These are phyloP conservation scores for Gymnoscelis rufifasciata DNA, from an alignment of 2,888 invertebrate species.

Conservation along the genomic window DNA sequence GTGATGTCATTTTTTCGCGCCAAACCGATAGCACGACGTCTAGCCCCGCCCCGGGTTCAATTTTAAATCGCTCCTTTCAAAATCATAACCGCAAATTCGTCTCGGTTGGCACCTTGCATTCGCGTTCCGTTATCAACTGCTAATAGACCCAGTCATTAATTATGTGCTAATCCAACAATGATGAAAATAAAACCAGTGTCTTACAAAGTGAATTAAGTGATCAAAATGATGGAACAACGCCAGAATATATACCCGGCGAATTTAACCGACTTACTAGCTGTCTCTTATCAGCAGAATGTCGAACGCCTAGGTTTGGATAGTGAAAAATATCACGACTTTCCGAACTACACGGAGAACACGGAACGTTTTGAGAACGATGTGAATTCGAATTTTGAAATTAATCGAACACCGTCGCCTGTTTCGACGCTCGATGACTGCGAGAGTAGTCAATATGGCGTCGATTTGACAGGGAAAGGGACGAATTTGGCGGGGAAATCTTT, in stretches of 20 bases:
- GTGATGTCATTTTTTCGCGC: constrained; percentile 72
- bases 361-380: constrained; percentile 35
- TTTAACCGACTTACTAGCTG: constrained; percentile 56
- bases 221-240: constrained; percentile 61
- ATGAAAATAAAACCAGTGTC: constrained; percentile 30
- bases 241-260: constrained; percentile 59
- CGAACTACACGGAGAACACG: constrained; percentile 30
- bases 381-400: constrained; percentile 39
- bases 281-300: constrained; percentile 60
- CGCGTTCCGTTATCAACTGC: constrained; percentile 38
- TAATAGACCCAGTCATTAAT: constrained; percentile 3
- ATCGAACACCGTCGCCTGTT: constrained; percentile 53
- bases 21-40: constrained; percentile 58
- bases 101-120: constrained; percentile 43
- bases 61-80: constrained; percentile 58
- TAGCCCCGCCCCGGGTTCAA: constrained; percentile 58
- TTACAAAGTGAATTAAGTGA: constrained; percentile 32
- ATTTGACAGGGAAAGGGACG: constrained; percentile 64
- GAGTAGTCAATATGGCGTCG: constrained; percentile 64
- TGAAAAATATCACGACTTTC: constrained; percentile 34
- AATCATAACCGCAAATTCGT: constrained; percentile 63
- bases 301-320: constrained; percentile 47
- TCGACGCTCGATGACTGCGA: constrained; percentile 65
- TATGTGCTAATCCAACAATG: constrained; percentile 13
- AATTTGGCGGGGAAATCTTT: constrained; percentile 84